Conservation (phyloP, 2,888 invertebrate genomes). For the Nephrotoma appendiculata region DNA sequence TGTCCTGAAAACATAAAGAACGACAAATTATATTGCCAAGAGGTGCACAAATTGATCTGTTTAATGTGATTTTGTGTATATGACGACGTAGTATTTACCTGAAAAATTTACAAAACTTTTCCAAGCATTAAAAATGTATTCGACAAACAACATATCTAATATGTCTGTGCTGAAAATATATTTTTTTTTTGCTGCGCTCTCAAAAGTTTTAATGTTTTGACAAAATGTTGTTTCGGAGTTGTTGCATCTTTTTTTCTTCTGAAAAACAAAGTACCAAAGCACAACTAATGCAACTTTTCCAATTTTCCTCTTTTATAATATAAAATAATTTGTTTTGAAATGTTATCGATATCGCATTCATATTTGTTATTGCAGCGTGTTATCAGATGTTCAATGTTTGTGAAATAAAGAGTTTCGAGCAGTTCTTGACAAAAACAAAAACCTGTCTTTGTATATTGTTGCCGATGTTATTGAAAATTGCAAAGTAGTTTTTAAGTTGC, state of each 20-base stretch:
- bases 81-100: neutral
- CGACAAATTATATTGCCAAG: neutral
- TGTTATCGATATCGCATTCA: neutral
- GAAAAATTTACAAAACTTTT: neutral
- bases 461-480: neutral
- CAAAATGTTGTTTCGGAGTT: too few relatives aligned
- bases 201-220: too few relatives aligned
- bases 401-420: neutral
- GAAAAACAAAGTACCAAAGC: neutral
- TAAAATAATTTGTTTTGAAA: neutral
- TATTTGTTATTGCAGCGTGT: neutral
- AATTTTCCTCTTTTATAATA: neutral
- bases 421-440: neutral
- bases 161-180: too few relatives aligned
- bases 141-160: too few relatives aligned
- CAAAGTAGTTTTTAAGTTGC: neutral
- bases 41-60: neutral
- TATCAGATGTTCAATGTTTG: neutral
- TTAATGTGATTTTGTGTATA: neutral
- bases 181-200: too few relatives aligned
- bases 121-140: neutral
- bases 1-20: neutral
- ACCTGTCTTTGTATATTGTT: neutral
- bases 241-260: too few relatives aligned
- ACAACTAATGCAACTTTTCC: neutral